Evolutionary conservation across 2,888 invertebrate species (phyloP), one percentile per base, ranked within the genome.

Genomic region (Hyalella azteca): DNA sequence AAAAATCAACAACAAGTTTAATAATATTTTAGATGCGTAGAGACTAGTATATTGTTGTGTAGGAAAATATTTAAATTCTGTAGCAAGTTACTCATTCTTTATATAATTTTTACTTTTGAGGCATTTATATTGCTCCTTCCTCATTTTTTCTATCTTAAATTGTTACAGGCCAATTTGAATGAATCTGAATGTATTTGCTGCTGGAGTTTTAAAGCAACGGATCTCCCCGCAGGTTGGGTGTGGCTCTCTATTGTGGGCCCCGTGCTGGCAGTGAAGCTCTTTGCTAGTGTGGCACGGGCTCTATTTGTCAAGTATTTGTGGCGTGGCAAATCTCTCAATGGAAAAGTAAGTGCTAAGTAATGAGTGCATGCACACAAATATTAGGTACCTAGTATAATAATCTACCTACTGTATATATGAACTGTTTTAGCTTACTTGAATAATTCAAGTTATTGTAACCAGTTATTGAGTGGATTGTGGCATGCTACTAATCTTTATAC

Each of bases 301-400:
- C 36, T 66, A 32, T 66, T 66, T 36, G 5, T 13, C 2, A 66
- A 36, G 36, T 66, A 66, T 66, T 13, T 66, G 5, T 66, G 36
- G 36, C 32, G 36, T 29, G 29, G n/a, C 22, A 15, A 66, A 13
- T 54, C 54, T 54, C 66, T 66, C 36, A 29, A 32, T 36, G 66
- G 66, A 66, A 66, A 66, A 36, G 66, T 66, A 22, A 66, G 54
- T 54, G 7, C n/a, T n/a, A n/a, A n/a, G n/a, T n/a, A n/a, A n/a
- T n/a, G n/a, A n/a, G n/a, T n/a, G n/a, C n/a, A n/a, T n/a, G n/a
- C n/a, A n/a, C n/a, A n/a, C n/a, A n/a, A n/a, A n/a, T n/a, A n/a
- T n/a, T n/a, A n/a, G n/a, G n/a, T n/a, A n/a, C n/a, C n/a, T n/a
- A n/a, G n/a, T n/a, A n/a, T n/a, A n/a, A n/a, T n/a, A n/a, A n/a